phyloP scores from a whole-genome alignment of 1,140 invertebrate genomes.

The Hetaerina americana region DNA sequence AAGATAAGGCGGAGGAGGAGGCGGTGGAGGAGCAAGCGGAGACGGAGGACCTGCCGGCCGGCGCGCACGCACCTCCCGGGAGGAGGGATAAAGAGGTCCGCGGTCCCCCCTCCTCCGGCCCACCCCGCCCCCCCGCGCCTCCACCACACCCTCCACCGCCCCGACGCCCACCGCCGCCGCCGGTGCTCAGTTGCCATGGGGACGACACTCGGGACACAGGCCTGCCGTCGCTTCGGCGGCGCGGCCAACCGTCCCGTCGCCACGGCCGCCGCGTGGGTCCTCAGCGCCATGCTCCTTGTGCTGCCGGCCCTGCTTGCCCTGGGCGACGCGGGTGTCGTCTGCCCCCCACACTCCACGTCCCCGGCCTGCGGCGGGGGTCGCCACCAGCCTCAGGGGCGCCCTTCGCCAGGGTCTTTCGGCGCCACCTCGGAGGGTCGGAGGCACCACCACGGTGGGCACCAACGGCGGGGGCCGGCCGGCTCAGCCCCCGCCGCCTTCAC shows the following conservation, averaged over 20 bases:
- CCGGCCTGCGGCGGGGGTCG: not conserved
- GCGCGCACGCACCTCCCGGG: not conserved
- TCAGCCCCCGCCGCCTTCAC: slow-evolving; percentile 25
- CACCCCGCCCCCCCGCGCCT: not conserved
- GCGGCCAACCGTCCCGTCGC: not conserved
- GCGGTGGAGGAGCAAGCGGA: not conserved
- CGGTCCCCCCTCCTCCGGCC: not conserved
- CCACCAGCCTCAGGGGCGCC: no score
- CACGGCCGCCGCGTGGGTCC: not conserved
- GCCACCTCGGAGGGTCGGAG: slow-evolving; percentile 19
- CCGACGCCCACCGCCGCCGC: not conserved
- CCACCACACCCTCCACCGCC: not conserved
- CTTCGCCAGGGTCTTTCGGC: no score
- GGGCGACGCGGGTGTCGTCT: not conserved
- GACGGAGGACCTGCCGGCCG: not conserved
- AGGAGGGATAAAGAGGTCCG: not conserved
- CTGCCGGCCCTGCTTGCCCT: not conserved
- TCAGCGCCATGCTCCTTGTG: not conserved
- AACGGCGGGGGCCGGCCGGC: no score
- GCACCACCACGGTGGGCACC: slow-evolving; percentile 27
- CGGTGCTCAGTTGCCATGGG: not conserved
- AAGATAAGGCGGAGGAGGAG: not conserved
- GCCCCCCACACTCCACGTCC: not conserved
- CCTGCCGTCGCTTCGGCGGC: not conserved
- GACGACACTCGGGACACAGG: not conserved